Evolutionary conservation across 2,888 invertebrate genomes (phyloP), one percentile per base, ranked within the genome.

Genomic region (Oligia latruncula): DNA sequence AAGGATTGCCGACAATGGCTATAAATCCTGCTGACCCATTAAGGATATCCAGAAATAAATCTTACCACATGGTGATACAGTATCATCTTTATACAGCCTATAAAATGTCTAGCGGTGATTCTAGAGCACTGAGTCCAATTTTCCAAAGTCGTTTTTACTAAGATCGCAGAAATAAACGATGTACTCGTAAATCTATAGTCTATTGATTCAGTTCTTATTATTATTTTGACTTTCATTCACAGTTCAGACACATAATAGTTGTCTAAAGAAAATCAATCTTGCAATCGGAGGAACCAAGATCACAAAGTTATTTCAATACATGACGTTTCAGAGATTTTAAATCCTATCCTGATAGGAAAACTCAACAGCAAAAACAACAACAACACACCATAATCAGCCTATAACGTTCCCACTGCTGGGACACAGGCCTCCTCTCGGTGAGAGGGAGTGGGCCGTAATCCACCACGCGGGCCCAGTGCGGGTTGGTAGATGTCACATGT

Each of bases 11-110:
- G 88, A 83, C 87, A 58, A n/a, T 49, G 68, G 40, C 29, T n/a
- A 88, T 90, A 90, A 89, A 90, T 90, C 81, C 81, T 77, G 65
- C 52, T 86, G 84, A 85, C 80, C 80, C 86, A 90, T 81, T 89
- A 81, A 81, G 68, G n/a, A 71, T 71, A 62, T 4, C 71, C 78
- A 74, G 70, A 83, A 83, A 81, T 88, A 83, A 88, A 87, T 86
- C 85, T 88, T 77, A 52, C 35, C 72, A 52, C 64, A 73, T 67
- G 70, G 55, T 74, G 71, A 75, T 75, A 55, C 72, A 75, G 62
- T 62, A 66, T 58, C 40, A 62, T 77, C 20, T 55, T 71, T 64
- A 78, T 74, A 67, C 46, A 60, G 74, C 67, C 79, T 74, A 70
- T 84, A 46, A 55, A 73, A 76, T 13, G 29, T 66, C 76, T 80